These are phyloP conservation scores for Parnassius glacialis DNA, from an alignment of 2,888 invertebrate genomes.

Conservation along the genomic window DNA sequence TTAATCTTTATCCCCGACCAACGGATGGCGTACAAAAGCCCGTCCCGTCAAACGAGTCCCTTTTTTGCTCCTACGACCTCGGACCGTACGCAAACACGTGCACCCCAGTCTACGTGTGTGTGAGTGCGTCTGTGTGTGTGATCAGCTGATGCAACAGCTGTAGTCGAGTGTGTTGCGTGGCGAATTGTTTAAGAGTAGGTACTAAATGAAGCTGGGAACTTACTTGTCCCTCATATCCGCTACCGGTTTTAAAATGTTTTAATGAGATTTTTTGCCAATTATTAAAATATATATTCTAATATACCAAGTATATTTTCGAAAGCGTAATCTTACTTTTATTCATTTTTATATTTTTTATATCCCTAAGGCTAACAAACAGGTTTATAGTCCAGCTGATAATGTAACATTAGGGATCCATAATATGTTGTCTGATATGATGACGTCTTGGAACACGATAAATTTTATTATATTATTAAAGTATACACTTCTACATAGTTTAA, in stretches of 20 bases:
- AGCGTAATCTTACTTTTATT: no score
- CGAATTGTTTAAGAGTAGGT: conserved; percentile 40
- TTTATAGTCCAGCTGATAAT: no score
- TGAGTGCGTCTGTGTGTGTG: conserved; percentile 44
- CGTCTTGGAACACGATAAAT: no score
- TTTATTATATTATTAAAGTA: no score
- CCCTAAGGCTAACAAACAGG: no score
- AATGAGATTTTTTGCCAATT: no score
- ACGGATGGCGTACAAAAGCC: conserved; percentile 59
- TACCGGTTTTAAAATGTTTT: not conserved
- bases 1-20: conserved; percentile 32
- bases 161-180: conserved; percentile 41
- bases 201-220: conserved; percentile 9
- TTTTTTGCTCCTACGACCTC: conserved; percentile 54
- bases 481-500: no score
- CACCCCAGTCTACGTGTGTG: conserved; percentile 20
- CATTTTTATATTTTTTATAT: no score
- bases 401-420: no score
- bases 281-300: no score
- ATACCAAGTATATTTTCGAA: no score
- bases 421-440: no score
- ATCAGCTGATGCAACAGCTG: conserved; percentile 71
- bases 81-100: conserved; percentile 38
- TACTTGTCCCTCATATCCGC: not conserved
- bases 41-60: conserved; percentile 61